Percentiles rank a stretch among this genome's conserved stretches.
Conservation (phyloP, 2,888 invertebrate genomes). For the Chalcis sispes region DNA sequence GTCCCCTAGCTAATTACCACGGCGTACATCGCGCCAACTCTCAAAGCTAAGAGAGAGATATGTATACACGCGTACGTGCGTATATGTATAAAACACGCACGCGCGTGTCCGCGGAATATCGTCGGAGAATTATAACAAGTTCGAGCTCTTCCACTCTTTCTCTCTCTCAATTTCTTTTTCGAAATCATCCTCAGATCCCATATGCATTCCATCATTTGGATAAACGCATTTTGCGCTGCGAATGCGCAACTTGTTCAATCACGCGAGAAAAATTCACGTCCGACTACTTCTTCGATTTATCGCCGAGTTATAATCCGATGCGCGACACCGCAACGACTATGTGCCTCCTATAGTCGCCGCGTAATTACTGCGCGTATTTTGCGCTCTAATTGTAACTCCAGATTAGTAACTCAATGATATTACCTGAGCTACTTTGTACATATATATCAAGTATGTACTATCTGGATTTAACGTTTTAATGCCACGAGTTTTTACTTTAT, state of each 20-base stretch:
- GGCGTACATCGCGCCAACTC: conserved; percentile 39
- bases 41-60: not conserved
- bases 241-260: not conserved
- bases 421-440: not conserved
- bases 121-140: too few relatives aligned
- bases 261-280: not conserved
- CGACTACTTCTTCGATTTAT: conserved; percentile 29
- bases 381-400: conserved; percentile 29
- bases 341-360: not conserved
- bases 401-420: conserved; percentile 12
- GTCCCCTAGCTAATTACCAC: conserved; percentile 17
- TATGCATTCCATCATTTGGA: conserved; percentile 34
- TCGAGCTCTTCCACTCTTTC: too few relatives aligned
- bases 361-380: conserved; percentile 31
- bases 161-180: too few relatives aligned
- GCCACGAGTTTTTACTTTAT: conserved; percentile 8
- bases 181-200: not conserved
- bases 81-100: not conserved
- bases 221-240: not conserved
- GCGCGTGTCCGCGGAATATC: too few relatives aligned
- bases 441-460: conserved; percentile 9
- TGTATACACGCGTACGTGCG: not conserved
- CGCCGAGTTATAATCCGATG: conserved; percentile 15
- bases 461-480: conserved; percentile 30
- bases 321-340: not conserved